Evolutionary conservation across 2,113 vertebrate genomes (phyloP), one percentile per base, ranked within the genome.

Genomic region (Gallinago media): DNA sequence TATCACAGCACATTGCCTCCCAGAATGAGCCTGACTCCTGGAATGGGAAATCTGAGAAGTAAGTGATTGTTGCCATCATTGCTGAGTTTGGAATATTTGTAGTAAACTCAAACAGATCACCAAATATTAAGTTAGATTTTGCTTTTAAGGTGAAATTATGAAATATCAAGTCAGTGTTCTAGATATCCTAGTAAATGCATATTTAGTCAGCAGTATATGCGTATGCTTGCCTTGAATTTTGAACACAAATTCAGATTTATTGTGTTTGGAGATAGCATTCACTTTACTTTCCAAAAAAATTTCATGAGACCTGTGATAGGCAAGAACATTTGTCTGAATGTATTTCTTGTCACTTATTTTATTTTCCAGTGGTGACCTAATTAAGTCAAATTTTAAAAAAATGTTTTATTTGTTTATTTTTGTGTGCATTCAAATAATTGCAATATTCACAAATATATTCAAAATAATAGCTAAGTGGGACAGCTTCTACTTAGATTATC

Each of bases 1-100:
- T 99, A 99, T 95, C 99, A 99, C 97, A 99, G 98, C 98, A 99
- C 99, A 0, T 79, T 99, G 96, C 99, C 99, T 8, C 98, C 99
- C 6, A 98, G 99, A 74, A 99, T 98, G 95, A 96, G 98, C 92
- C 97, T 98, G 79, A 98, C 96, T 56, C 98, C 97, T 97, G 98
- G 97, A 82, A 92, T 97, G n/a, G 98, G 98, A 87, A 98, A 98
- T 97, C 98, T 99, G 40, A 98, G 98, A 97, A 99, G 99, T 99
- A 96, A 99, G 99, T 99, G 13, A 18, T 49, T 62, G 34, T 74
- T 8, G 0, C 29, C 91, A 36, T 65, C 31, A 7, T 47, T 66
- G 21, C 20, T 19, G 52, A 40, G 6, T 66, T 85, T 23, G 40
- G 36, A 81, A 49, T 85, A 18, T 56, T 54, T 47, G 54, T 76